These are phyloP conservation scores for Drosophila bipectinata DNA, from an alignment of 1,140 invertebrate genomes.

Conservation along the genomic window DNA sequence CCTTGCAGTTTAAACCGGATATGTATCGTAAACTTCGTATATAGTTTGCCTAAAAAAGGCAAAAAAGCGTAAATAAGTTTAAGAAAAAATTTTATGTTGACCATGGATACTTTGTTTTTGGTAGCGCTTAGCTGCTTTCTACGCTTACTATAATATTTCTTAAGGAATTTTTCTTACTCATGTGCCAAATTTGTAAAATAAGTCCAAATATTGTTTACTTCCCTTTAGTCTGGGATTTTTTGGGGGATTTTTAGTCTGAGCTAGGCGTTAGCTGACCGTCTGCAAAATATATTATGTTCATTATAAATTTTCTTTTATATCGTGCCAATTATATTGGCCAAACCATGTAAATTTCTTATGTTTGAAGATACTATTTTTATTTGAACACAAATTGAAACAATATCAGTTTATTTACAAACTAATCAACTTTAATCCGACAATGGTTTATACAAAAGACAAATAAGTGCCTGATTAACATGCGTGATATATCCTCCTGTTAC, in stretches of 20 bases:
- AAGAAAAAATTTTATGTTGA: constrained; percentile 4
- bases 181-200: constrained; percentile 1
- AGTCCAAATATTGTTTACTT: not conserved
- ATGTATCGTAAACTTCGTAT: too few species aligned
- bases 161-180: constrained; percentile 8
- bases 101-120: constrained; percentile 25
- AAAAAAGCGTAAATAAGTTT: constrained; percentile 50
- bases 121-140: constrained; percentile 11
- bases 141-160: constrained; percentile 19
- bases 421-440: constrained; percentile 60
- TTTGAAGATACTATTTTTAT: constrained; percentile 31
- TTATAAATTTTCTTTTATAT: not conserved
- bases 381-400: constrained; percentile 48
- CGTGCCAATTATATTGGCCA: too few species aligned
- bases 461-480: too few species aligned
- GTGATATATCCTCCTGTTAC: too few species aligned
- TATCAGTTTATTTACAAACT: constrained; percentile 74
- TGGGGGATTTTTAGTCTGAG: not conserved
- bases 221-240: constrained; percentile 1
- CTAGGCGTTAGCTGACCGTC: not conserved
- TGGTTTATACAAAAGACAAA: constrained; percentile 37
- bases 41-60: constrained; percentile 38
- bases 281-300: constrained; percentile 1
- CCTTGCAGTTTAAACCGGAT: too few species aligned
- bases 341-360: not conserved